A percentile compares a stretch with the other conserved stretches of the same genome.
Conservation (phyloP, 1,140 invertebrate species). For the Leptestheria dahalacensis region DNA sequence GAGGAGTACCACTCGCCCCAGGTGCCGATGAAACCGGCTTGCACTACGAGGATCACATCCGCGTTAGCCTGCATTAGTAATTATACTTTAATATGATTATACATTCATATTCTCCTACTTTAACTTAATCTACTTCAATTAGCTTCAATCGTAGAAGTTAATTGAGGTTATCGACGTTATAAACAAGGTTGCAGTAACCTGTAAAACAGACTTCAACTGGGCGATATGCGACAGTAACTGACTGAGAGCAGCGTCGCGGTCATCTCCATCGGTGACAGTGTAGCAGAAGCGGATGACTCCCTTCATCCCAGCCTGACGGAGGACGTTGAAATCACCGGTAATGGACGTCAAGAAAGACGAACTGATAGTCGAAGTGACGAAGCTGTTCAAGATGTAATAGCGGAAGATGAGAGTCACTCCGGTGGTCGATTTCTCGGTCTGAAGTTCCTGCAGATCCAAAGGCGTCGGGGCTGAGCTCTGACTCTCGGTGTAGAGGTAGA, state of each 20-base stretch:
- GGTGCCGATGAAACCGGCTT: conserved; percentile 14
- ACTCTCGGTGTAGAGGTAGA: conserved; percentile 4
- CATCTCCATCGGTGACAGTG: too few species aligned
- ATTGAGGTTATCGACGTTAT: too few species aligned
- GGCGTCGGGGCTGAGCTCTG: background rate
- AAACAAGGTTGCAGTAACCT: too few species aligned
- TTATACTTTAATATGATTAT: too few species aligned
- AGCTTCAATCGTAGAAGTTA: too few species aligned
- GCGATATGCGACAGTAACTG: conserved; percentile 9
- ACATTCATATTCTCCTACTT: too few species aligned
- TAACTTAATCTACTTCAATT: too few species aligned
- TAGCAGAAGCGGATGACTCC: too few species aligned
- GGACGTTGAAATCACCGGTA: background rate
- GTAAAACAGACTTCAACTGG: conserved; percentile 5
- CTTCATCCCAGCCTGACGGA: conserved; percentile 3
- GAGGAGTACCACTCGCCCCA: conserved; percentile 15
- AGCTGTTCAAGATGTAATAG: conserved; percentile 8
- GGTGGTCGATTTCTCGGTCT: background rate
- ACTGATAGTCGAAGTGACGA: background rate
- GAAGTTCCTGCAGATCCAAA: background rate
- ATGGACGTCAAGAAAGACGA: conserved; percentile 1
- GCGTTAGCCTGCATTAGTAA: too few species aligned
- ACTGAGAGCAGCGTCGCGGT: background rate
- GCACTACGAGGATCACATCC: conserved; percentile 3
- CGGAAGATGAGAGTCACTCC: conserved; percentile 3